Conservation (phyloP, 2,797 vertebrate genomes). For the Aythya fuligula region DNA sequence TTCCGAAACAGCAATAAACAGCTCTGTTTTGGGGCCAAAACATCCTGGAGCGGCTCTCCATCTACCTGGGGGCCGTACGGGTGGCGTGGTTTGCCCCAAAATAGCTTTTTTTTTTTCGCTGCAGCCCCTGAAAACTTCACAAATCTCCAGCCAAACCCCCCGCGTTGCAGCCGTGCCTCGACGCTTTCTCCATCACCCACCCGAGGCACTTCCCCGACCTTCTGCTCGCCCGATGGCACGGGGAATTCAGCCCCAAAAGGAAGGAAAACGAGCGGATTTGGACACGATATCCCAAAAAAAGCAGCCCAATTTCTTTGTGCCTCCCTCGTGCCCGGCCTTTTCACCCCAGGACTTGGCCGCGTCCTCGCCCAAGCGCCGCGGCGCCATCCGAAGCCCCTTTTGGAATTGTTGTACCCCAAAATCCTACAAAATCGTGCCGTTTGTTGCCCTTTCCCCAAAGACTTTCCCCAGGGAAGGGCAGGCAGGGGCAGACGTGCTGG, state of each 20-base stretch:
- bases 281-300: no score
- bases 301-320: no score
- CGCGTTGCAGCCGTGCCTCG: not conserved
- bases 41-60: not conserved
- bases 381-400: not conserved
- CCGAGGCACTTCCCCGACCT: not conserved
- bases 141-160: no score
- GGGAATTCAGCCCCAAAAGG: not conserved
- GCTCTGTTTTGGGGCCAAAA: not conserved
- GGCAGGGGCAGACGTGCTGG: not conserved
- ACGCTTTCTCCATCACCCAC: not conserved
- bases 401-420: not conserved
- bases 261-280: not conserved
- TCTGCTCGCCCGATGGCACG: not conserved
- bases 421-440: not conserved
- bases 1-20: constrained; percentile 15
- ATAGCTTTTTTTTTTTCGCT: not conserved
- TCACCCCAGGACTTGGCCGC: fast-evolving
- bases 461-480: fast-evolving
- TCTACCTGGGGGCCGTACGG: not conserved
- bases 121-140: no score
- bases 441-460: fast-evolving
- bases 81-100: not conserved
- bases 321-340: fast-evolving
- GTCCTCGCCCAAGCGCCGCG: fast-evolving